Conservation (phyloP, 2,797 vertebrate species). For the Acanthiza pusilla region DNA sequence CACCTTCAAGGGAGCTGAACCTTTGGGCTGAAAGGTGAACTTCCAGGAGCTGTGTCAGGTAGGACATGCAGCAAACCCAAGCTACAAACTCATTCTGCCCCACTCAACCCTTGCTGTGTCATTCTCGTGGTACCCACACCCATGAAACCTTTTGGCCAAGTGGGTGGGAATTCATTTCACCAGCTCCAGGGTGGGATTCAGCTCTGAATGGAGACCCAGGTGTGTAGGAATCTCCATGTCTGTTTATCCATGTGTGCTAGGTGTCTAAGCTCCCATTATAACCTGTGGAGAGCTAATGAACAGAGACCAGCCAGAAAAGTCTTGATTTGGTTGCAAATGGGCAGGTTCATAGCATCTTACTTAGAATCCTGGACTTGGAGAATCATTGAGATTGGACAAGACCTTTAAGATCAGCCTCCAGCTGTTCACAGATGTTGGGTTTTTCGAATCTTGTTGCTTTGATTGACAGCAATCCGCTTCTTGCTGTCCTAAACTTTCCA, state of each 20-base stretch:
- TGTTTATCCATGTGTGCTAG: rapidly evolving
- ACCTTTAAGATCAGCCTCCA: not conserved
- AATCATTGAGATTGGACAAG: not conserved
- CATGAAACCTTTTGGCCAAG: not conserved
- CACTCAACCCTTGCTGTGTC: not conserved
- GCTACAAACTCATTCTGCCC: not conserved
- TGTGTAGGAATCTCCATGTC: not conserved
- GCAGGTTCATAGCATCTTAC: not conserved
- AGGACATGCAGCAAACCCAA: not conserved
- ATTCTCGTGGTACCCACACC: not conserved
- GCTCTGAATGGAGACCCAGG: not conserved
- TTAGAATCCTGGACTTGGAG: not conserved
- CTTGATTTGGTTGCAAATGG: not conserved
- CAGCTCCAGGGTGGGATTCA: not conserved
- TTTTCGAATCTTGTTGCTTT: not conserved
- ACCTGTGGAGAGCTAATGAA: not conserved
- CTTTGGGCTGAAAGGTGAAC: not conserved
- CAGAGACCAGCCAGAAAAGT: not conserved
- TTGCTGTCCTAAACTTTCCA: not conserved
- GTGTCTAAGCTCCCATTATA: not conserved
- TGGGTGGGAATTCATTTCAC: not conserved
- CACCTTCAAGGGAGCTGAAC: not conserved
- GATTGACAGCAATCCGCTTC: rapidly evolving
- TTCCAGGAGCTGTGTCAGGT: not conserved
- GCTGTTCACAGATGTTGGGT: not conserved